phyloP scores from a whole-genome alignment of 2,888 invertebrate species.

The Spatulosminthurus flaviceps region DNA sequence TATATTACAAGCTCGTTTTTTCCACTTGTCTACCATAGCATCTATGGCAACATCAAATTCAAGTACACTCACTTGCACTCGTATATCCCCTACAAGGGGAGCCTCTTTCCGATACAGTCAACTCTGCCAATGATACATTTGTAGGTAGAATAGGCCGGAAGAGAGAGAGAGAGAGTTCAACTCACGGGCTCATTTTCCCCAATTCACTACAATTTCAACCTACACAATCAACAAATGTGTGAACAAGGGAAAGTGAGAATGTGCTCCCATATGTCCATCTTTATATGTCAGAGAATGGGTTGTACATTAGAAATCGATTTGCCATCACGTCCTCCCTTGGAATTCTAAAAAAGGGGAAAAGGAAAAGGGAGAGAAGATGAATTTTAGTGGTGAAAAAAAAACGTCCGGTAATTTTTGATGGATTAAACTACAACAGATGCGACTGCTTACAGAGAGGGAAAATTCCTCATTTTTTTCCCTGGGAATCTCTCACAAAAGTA shows the following conservation, averaged over 20 bases:
- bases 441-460: no score
- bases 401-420: not conserved
- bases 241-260: no score
- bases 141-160: not conserved
- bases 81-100: not conserved
- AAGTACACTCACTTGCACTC: not conserved
- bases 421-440: conserved; percentile 1
- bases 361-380: conserved; percentile 1
- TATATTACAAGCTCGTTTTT: not conserved
- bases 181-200: not conserved
- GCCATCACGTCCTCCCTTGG: not conserved
- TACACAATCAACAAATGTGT: not conserved
- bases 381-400: conserved; percentile 1
- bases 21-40: not conserved
- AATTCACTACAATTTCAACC: not conserved
- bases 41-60: not conserved
- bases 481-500: no score
- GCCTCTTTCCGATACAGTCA: not conserved
- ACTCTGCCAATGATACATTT: not conserved
- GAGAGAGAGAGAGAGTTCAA: no score
- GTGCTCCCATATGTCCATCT: not conserved
- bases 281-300: no score
- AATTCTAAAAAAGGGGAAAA: not conserved
- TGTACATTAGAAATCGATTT: conserved; percentile 16
- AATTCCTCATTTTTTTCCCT: no score